phyloP scores from a whole-genome alignment of 2,888 invertebrate genomes.

The Drosophila anceps region DNA sequence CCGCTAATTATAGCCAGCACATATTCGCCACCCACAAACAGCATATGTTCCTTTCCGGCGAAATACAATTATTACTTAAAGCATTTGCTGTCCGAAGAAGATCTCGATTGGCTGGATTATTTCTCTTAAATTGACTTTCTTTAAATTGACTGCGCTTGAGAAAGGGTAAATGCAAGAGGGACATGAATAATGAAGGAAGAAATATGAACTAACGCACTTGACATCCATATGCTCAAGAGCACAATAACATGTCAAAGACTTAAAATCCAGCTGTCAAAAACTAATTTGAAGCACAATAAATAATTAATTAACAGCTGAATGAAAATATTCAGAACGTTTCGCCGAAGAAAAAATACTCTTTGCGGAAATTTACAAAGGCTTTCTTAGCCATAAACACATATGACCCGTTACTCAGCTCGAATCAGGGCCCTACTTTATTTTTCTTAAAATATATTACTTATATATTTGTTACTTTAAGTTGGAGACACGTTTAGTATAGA shows the following conservation, averaged over 20 bases:
- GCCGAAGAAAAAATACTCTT: not conserved
- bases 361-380: not conserved
- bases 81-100: slow-evolving; percentile 7
- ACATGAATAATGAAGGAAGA: not conserved
- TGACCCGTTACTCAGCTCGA: too few relatives aligned
- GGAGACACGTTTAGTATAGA: not conserved
- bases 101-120: slow-evolving; percentile 27
- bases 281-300: slow-evolving; percentile 3
- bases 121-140: too few relatives aligned
- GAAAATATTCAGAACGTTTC: too few relatives aligned
- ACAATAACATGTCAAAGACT: not conserved
- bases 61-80: slow-evolving; percentile 22
- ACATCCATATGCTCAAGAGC: not conserved
- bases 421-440: not conserved
- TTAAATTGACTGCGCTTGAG: not conserved
- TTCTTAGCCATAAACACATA: not conserved
- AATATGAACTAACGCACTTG: not conserved
- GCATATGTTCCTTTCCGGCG: slow-evolving; percentile 1
- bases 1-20: slow-evolving; percentile 27
- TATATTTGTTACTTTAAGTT: not conserved
- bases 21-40: slow-evolving; percentile 18
- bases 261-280: slow-evolving; percentile 13
- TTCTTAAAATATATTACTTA: not conserved
- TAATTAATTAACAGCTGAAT: not conserved
- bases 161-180: not conserved